These are phyloP conservation scores for Orestias chungarensis DNA, from an alignment of 2,797 vertebrate species.

Conservation along the genomic window DNA sequence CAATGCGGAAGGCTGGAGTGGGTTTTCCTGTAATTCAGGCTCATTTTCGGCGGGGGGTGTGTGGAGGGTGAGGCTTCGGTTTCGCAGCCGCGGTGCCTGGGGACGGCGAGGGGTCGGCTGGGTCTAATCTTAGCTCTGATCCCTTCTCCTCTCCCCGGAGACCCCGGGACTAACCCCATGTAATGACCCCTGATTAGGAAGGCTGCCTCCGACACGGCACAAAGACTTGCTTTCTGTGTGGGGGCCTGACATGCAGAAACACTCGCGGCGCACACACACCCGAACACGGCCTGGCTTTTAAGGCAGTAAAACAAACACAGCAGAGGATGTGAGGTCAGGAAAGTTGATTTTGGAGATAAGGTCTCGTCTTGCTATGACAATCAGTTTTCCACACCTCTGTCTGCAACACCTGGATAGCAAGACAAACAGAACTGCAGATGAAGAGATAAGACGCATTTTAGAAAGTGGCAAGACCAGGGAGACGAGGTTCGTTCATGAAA, in stretches of 20 bases:
- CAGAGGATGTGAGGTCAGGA: constrained; percentile 8
- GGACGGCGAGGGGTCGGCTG: constrained; percentile 64
- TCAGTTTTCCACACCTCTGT: constrained; percentile 1
- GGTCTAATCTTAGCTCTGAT: constrained; percentile 77
- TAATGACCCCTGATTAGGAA: constrained; percentile 80
- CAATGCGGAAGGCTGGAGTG: constrained; percentile 16
- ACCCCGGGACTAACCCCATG: constrained; percentile 73
- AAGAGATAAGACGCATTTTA: not conserved
- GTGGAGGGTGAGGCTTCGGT: constrained; percentile 41
- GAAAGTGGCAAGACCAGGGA: not conserved
- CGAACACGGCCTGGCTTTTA: not conserved
- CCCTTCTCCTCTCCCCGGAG: constrained; percentile 67
- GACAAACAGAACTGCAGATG: not conserved
- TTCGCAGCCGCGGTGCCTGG: constrained; percentile 52
- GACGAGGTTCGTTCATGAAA: not conserved
- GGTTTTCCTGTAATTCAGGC: constrained; percentile 58
- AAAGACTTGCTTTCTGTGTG: constrained; percentile 76
- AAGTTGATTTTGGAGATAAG: constrained; percentile 2
- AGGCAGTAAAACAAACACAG: not conserved
- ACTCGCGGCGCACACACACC: constrained; percentile 20
- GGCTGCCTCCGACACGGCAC: constrained; percentile 69
- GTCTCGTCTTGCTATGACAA: not conserved
- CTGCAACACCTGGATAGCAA: not conserved
- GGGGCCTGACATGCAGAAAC: constrained; percentile 42
- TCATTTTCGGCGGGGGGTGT: constrained; percentile 22